These are phyloP conservation scores for Philonicus albiceps DNA, from an alignment of 2,888 invertebrate species.

Conservation along the genomic window DNA sequence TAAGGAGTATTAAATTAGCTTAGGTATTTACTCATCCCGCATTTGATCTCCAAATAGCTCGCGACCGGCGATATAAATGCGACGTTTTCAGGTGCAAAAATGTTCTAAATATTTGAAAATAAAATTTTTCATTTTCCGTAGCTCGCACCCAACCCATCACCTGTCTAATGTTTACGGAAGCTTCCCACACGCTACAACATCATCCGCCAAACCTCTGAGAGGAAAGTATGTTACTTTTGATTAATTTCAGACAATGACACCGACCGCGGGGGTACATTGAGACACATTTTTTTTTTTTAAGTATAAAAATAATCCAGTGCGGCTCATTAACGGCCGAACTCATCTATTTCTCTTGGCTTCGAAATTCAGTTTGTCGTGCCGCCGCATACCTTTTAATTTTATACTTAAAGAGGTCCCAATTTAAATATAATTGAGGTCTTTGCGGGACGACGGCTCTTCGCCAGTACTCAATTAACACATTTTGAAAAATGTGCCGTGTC, in stretches of 20 bases:
- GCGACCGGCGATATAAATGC: not conserved
- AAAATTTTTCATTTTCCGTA: not conserved
- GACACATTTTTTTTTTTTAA: not conserved
- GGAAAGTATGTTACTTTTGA: not conserved
- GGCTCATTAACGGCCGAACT: not conserved
- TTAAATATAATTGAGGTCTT: not conserved
- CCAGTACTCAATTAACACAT: not conserved
- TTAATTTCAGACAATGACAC: not conserved
- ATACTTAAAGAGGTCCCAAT: not conserved
- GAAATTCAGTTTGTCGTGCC: not conserved
- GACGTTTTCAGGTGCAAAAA: not conserved
- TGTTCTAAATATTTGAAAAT: not conserved
- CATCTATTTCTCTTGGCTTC: not conserved
- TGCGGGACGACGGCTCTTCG: not conserved
- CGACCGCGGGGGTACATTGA: not conserved
- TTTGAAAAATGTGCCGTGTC: not conserved
- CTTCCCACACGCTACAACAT: not conserved
- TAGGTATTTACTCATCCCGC: not conserved
- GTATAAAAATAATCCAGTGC: not conserved
- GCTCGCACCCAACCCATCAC: not conserved
- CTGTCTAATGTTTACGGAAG: conserved; percentile 22
- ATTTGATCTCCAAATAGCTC: not conserved
- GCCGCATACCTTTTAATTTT: not conserved
- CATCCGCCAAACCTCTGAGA: not conserved
- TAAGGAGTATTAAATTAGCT: not conserved